Evolutionary conservation across 1,140 invertebrate genomes (phyloP).

Genomic region (Lysiphlebus fabarum): DNA sequence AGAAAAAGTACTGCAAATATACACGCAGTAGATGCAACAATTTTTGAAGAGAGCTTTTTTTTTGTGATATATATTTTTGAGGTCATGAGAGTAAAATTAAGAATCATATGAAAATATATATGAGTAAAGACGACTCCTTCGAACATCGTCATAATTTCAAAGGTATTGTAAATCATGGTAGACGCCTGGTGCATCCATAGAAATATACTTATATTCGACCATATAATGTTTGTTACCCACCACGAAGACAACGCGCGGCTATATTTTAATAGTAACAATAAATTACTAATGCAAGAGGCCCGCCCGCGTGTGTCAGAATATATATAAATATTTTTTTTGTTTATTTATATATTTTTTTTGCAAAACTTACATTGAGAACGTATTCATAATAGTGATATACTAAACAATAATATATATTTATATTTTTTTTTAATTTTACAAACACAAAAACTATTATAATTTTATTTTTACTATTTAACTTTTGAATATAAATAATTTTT

Average conservation of each 20-base stretch:
- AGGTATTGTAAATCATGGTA: slow-evolving; percentile 50
- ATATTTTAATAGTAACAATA: slow-evolving; percentile 54
- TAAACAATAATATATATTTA: neutral
- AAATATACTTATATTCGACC: slow-evolving; percentile 52
- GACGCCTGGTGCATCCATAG: slow-evolving; percentile 51
- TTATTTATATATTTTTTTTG: neutral
- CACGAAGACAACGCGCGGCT: slow-evolving; percentile 44
- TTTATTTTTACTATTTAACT: no score
- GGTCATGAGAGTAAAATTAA: slow-evolving; percentile 4
- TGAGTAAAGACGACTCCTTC: neutral
- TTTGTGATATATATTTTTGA: slow-evolving; percentile 9
- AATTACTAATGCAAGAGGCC: slow-evolving; percentile 39
- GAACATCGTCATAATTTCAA: slow-evolving; percentile 46
- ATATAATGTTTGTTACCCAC: slow-evolving; percentile 47
- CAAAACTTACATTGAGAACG: neutral
- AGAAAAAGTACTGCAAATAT: no score
- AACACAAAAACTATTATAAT: no score
- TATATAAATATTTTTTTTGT: neutral
- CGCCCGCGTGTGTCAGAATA: slow-evolving; percentile 20
- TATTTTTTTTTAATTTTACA: no score
- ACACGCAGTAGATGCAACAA: no score
- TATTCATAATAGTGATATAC: no score
- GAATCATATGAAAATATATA: neutral
- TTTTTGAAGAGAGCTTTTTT: no score
- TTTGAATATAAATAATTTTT: no score